Conservation (phyloP, 2,797 vertebrate species). For the Centropyge bicolor region DNA sequence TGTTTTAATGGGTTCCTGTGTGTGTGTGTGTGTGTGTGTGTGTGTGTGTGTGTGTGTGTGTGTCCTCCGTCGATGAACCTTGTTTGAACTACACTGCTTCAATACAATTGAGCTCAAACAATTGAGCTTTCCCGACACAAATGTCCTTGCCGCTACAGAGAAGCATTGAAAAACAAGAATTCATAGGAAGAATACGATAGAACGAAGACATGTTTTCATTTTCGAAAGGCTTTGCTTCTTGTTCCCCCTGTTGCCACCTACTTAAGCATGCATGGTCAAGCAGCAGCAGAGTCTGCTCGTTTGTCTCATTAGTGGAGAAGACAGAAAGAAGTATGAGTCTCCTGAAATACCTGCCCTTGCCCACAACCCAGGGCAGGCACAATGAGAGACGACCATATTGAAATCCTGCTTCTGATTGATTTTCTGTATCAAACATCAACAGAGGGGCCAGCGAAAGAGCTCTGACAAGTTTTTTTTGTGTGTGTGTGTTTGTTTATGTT, state of each 20-base stretch:
- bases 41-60: too few relatives aligned
- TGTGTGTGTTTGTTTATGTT: constrained; percentile 45
- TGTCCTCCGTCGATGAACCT: too few relatives aligned
- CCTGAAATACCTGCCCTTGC: constrained; percentile 88
- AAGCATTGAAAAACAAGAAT: constrained; percentile 27
- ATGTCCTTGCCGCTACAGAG: constrained; percentile 14
- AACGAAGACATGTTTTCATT: constrained; percentile 56
- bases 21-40: too few relatives aligned
- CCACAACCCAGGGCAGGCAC: constrained; percentile 71
- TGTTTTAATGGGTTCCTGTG: too few relatives aligned
- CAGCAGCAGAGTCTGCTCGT: constrained; percentile 86
- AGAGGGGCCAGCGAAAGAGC: constrained; percentile 13
- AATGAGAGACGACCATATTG: constrained; percentile 70
- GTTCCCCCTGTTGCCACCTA: constrained; percentile 70
- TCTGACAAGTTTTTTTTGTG: constrained; percentile 26
- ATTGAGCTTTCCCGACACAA: constrained; percentile 11
- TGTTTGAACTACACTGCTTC: too few relatives aligned
- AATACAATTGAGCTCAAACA: too few relatives aligned
- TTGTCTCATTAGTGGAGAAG: constrained; percentile 89
- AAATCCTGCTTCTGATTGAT: constrained; percentile 71
- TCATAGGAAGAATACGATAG: constrained; percentile 15
- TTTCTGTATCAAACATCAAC: constrained; percentile 62
- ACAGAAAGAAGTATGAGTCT: constrained; percentile 89
- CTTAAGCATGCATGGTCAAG: constrained; percentile 89
- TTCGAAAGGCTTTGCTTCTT: constrained; percentile 46